phyloP scores from a whole-genome alignment of 2,113 vertebrate species.

The Circaetus cinerascens region DNA sequence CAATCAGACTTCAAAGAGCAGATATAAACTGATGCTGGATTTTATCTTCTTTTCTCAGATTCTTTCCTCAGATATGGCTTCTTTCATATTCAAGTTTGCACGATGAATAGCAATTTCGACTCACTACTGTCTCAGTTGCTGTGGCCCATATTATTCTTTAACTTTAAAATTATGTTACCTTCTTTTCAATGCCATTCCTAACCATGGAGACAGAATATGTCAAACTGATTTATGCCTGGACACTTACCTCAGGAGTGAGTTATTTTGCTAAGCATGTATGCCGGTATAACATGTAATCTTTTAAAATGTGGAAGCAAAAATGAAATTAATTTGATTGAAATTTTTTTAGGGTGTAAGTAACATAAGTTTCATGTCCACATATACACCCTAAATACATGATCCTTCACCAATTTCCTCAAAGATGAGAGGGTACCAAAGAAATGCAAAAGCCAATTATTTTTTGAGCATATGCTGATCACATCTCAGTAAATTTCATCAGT shows the following conservation, averaged over 20 bases:
- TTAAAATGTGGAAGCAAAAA: not conserved
- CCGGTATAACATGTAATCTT: not conserved
- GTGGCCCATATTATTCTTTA: conserved; percentile 12
- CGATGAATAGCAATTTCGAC: conserved; percentile 30
- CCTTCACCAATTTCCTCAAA: not conserved
- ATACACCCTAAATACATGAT: fast-evolving
- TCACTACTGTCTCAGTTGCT: conserved; percentile 29
- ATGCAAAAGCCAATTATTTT: not conserved
- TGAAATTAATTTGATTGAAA: not conserved
- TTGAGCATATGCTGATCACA: not conserved
- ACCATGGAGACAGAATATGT: not conserved
- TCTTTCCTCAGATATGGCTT: not conserved
- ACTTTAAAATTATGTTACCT: conserved; percentile 32
- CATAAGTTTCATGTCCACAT: not conserved
- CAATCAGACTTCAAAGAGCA: conserved; percentile 10
- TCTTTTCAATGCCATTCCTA: conserved; percentile 20
- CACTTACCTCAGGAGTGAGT: not conserved
- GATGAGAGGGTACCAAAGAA: not conserved
- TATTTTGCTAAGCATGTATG: not conserved
- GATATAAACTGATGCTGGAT: not conserved
- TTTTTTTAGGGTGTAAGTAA: not conserved
- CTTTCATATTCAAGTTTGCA: conserved; percentile 15
- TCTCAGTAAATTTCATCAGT: not conserved
- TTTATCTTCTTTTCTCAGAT: not conserved
- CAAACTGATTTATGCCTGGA: conserved; percentile 36